Conservation (phyloP, 2,113 vertebrate genomes). For the Morone saxatilis region DNA sequence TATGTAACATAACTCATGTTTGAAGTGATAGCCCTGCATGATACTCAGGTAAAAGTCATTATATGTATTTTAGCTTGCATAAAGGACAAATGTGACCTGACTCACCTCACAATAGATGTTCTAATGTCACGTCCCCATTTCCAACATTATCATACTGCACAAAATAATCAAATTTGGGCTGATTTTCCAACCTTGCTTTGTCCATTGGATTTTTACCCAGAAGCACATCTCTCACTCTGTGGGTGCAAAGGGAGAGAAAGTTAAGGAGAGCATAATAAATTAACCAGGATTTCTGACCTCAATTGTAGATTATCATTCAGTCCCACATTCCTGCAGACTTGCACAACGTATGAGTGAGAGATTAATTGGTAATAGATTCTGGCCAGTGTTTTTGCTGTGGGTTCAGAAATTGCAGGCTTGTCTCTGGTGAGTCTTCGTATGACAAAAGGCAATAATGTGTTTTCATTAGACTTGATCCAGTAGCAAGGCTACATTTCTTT, state of each 20-base stretch:
- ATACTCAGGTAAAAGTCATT: not conserved
- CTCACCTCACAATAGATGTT: not conserved
- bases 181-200: constrained; percentile 27
- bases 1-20: not conserved
- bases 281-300: constrained; percentile 46
- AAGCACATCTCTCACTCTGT: constrained; percentile 20
- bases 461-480: constrained; percentile 25
- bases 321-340: constrained; percentile 52
- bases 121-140: not conserved
- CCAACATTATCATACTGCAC: not conserved
- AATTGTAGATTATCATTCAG: constrained; percentile 48
- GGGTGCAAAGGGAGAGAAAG: constrained; percentile 22
- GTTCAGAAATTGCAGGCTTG: constrained; percentile 42
- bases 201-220: constrained; percentile 27
- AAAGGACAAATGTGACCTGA: not conserved
- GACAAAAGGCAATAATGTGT: constrained; percentile 23
- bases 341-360: constrained; percentile 39
- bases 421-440: constrained; percentile 32
- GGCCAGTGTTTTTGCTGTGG: constrained; percentile 30
- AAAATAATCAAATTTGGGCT: not conserved
- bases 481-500: not conserved
- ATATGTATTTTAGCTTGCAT: not conserved
- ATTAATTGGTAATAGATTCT: constrained; percentile 51
- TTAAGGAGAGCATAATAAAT: constrained; percentile 19
- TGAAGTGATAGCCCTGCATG: not conserved